phyloP scores from a whole-genome alignment of 2,113 vertebrate genomes.

The Euleptes europaea region DNA sequence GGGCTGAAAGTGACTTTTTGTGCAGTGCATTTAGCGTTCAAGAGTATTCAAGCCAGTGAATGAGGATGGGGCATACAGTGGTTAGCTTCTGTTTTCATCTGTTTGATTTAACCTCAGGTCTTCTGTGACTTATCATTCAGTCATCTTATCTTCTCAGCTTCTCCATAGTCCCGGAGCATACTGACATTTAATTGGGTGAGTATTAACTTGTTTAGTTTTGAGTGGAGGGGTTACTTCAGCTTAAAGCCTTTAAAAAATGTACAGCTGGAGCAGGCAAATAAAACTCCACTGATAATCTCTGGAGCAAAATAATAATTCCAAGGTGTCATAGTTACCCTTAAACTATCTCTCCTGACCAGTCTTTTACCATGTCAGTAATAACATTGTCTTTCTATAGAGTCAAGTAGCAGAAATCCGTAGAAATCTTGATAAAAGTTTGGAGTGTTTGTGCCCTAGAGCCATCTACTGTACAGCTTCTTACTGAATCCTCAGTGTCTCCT shows the following conservation, averaged over 20 bases:
- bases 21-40: conserved; percentile 66
- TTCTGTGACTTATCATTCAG: conserved; percentile 38
- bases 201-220: conserved; percentile 54
- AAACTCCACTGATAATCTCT: conserved; percentile 44
- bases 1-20: conserved; percentile 73
- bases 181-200: conserved; percentile 60
- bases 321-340: conserved; percentile 11
- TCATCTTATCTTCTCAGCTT: conserved; percentile 39
- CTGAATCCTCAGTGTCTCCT: conserved; percentile 3
- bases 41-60: conserved; percentile 56
- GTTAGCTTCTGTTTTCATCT: conserved; percentile 35
- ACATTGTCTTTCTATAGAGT: neutral
- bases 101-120: conserved; percentile 39
- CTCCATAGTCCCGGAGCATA: conserved; percentile 29
- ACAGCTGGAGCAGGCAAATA: conserved; percentile 47
- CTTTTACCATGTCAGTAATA: conserved; percentile 47
- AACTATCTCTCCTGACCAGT: neutral
- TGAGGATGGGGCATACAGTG: conserved; percentile 31
- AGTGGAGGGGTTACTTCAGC: conserved; percentile 30
- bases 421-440: conserved; percentile 31
- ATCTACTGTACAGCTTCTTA: neutral
- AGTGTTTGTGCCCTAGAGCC: conserved; percentile 11
- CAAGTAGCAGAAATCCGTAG: conserved; percentile 14
- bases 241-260: conserved; percentile 27
- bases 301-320: conserved; percentile 46